Evolutionary conservation across 2,113 vertebrate genomes (phyloP), one percentile per base, ranked within the genome.

Genomic region (Lepus americanus): DNA sequence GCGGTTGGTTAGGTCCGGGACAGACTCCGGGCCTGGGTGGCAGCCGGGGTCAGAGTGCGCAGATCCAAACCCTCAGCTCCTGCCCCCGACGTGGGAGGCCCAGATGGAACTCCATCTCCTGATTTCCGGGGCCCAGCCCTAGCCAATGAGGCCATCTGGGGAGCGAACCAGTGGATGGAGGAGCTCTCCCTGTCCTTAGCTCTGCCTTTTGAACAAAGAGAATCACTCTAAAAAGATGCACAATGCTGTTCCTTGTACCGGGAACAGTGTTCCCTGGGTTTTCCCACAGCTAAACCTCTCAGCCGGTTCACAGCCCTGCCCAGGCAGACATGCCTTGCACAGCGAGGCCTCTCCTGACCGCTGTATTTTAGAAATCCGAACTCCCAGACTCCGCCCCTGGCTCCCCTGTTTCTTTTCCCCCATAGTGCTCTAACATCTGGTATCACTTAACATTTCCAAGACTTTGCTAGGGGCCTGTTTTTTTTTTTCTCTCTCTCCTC

Each of bases 11-110:
- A 10, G 29, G 44, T 51, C 59, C 2, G 3, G 25, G 6, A 3
- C 12, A 0, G 53, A 63, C 23, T 12, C 7, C 0, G 19, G 31
- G 8, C 33, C 17, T 8, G 25, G 23, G 63, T 3, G 5, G 9
- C 53, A 17, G 8, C 51, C 64, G 4, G 31, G 27, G 19, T 25
- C 12, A 1, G 27, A 72, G 61, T 11, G 12, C 19, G 6, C 19
- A 14, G 73, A 33, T 49, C 13, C 31, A 53, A 51, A 27, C 22
- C 25, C 20, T 74, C 6, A 8, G 9, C 17, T 44, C 44, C 44
- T 44, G 27, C 25, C 25, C 8, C 59, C 19, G 25, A 9, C 25
- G 44, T 89, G 55, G 55, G 55, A 59, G 19, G 44, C 44, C 44
- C 44, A 44, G 44, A 44, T 44, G 44, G 44, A 44, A 44, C 7